Evolutionary conservation across 53 echinoderm and acorn worm genomes (phyloP).

Genomic region (Mesocentrotus franciscanus): DNA sequence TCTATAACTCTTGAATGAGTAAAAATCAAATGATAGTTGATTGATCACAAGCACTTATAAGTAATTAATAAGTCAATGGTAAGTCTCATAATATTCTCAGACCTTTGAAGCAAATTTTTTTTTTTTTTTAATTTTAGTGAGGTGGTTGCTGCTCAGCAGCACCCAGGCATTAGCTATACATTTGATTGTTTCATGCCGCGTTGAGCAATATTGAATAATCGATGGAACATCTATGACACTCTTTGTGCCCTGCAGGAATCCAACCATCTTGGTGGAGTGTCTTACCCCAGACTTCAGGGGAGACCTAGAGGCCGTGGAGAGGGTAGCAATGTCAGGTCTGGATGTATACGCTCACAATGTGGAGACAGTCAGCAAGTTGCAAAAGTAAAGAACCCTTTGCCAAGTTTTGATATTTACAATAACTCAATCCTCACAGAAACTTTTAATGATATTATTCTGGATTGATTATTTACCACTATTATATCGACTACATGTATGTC

Average conservation of each 20-base stretch:
- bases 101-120: too few relatives aligned
- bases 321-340: conserved; percentile 86
- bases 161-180: not conserved
- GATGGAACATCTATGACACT: not conserved
- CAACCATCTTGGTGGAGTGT: conserved; percentile 88
- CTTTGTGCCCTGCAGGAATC: conserved; percentile 70
- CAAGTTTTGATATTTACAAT: not conserved
- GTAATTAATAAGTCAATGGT: too few relatives aligned
- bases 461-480: too few relatives aligned
- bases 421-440: not conserved
- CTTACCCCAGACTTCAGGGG: conserved; percentile 97
- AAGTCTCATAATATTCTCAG: not conserved
- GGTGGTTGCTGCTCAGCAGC: too few relatives aligned
- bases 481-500: too few relatives aligned
- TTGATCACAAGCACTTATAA: too few relatives aligned
- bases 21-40: too few relatives aligned
- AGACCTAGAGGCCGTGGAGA: conserved; percentile 87
- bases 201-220: not conserved
- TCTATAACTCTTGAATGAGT: too few relatives aligned
- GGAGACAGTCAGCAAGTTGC: conserved; percentile 91
- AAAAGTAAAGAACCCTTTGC: conserved; percentile 65
- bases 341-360: conserved; percentile 98
- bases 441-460: too few relatives aligned
- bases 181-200: not conserved
- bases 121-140: not conserved